Evolutionary conservation across 2,797 vertebrate species (phyloP).

Genomic region (Antrozous pallidus): DNA sequence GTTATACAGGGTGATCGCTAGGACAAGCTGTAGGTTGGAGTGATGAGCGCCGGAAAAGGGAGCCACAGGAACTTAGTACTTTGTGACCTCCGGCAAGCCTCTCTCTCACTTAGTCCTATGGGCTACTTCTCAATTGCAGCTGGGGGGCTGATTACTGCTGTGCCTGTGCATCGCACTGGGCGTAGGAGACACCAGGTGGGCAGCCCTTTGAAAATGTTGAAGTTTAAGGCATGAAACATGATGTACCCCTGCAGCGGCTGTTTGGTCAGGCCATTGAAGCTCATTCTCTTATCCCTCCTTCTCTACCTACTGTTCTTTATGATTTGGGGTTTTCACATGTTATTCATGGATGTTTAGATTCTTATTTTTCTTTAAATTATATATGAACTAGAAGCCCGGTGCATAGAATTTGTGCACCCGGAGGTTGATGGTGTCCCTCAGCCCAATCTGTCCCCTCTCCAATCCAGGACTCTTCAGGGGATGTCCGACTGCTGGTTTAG

Average conservation of each 20-base stretch:
- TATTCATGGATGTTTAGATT: neutral
- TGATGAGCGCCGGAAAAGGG: neutral
- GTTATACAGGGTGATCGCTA: neutral
- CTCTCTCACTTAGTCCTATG: fast-evolving
- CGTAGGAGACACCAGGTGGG: fast-evolving
- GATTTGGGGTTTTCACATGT: neutral
- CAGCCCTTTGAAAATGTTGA: neutral
- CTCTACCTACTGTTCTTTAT: neutral
- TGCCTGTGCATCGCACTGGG: neutral
- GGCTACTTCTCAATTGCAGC: neutral
- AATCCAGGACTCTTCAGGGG: too few species aligned
- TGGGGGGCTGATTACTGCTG: neutral
- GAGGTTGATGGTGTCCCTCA: too few species aligned
- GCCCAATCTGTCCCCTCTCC: too few species aligned
- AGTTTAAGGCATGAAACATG: neutral
- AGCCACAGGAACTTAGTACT: neutral
- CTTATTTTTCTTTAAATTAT: neutral
- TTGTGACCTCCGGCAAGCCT: neutral
- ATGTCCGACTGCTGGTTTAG: too few species aligned
- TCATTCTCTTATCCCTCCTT: neutral
- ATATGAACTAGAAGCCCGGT: neutral
- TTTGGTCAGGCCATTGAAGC: fast-evolving
- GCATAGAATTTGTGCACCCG: too few species aligned
- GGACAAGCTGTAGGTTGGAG: neutral
- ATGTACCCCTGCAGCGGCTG: neutral